These are phyloP conservation scores for Brachionus rubens DNA, from an alignment of 1,140 invertebrate genomes.

Conservation along the genomic window DNA sequence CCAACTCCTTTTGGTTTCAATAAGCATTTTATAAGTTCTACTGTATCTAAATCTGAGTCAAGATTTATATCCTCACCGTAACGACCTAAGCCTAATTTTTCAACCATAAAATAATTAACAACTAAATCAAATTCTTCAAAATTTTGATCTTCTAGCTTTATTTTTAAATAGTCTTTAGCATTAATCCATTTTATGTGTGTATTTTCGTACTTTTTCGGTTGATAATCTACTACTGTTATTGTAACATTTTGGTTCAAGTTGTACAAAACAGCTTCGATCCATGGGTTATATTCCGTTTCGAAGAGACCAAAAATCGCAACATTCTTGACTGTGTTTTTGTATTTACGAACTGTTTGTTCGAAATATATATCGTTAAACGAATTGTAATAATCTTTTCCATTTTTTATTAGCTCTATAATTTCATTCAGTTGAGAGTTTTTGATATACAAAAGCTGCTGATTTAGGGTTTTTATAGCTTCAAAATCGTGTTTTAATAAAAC, in stretches of 20 bases:
- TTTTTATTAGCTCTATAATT: background rate
- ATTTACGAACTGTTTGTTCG: background rate
- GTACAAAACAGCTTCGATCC: slow-evolving; percentile 1
- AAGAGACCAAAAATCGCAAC: background rate
- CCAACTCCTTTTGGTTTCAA: background rate
- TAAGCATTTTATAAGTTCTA: background rate
- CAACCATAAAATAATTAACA: background rate
- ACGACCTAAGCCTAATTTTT: background rate
- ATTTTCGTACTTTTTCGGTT: background rate
- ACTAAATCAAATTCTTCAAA: slow-evolving; percentile 5
- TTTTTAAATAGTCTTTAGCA: background rate
- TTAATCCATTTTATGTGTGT: background rate
- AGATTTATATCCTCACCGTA: slow-evolving; percentile 13
- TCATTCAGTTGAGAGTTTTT: background rate
- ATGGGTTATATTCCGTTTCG: background rate
- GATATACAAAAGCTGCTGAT: background rate
- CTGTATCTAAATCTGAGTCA: background rate
- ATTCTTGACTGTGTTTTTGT: background rate
- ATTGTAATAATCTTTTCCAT: slow-evolving; percentile 10
- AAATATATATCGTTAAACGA: background rate
- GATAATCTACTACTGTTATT: background rate
- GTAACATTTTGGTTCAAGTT: background rate
- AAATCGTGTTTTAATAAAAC: slow-evolving; percentile 1
- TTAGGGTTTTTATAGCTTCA: background rate
- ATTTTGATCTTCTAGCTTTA: background rate